Base-by-base conservation (phyloP, 1,140 invertebrate genomes). In the Drosophila lowei region DNA sequence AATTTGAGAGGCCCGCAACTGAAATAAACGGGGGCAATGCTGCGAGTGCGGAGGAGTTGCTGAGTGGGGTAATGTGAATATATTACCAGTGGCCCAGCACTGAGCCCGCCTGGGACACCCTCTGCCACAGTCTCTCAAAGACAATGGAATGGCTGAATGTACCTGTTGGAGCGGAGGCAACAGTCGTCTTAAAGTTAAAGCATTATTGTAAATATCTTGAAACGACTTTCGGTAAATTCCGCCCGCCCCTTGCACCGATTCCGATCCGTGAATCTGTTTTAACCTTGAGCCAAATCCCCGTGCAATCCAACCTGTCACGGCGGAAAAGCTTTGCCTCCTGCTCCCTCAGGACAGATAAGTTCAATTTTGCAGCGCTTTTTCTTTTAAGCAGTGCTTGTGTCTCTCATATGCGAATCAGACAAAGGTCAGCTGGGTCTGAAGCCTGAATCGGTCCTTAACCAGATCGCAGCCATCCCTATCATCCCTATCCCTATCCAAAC, bases 331-430 rank as follows among this genome's bases (percentile, higher is more conserved):
- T 13, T 34, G 9, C 30, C 11, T 34, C 9, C 30, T 3, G 9
- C 30, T 3, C 75, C 72, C 71, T 30, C 38, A 41, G 65, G 79
- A 55, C 34, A 42, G 48, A 83, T 84, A 84, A 84, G 76, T 83
- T 79, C 49, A 66, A 79, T 67, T 83, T 83, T 60, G 60, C 46
- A 65, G 25, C 58, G 44, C 13, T 53, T 44, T 62, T 9, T 1
- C 21, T 21, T 16, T 16, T 86, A 77, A 74, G 43, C 79, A 84
- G 64, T 79, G 75, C 79, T 83, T 84, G 84, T 75, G 71, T 47
- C 71, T 63, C 65, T 57, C 75, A 64, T 84, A 79, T 76, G 62
- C 49, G 59, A 64, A 61, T 72, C 79, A 67, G 73, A 61, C 43
- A 63, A 66, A 79, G 80, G 75, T 72, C 71, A 77, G 15, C 56